Conservation (phyloP, 1,140 invertebrate species). For the Leptopilina boulardi region DNA sequence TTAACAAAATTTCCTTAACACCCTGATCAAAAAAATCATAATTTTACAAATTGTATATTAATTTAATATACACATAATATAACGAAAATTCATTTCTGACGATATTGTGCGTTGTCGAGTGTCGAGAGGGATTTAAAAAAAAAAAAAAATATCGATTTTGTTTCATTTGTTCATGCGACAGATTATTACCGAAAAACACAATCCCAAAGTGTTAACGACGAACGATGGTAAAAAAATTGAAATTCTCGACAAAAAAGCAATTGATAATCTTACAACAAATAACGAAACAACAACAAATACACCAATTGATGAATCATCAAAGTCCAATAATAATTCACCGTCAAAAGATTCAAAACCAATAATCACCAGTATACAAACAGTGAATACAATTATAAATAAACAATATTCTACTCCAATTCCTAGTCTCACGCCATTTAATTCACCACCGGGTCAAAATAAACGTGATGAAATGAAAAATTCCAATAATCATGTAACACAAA, state of each 20-base stretch:
- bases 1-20: no score
- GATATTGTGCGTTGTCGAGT: not conserved
- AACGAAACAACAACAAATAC: not conserved
- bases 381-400: not conserved
- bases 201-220: constrained; percentile 5
- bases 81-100: not conserved
- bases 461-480: no score
- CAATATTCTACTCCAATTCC: not conserved
- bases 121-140: not conserved
- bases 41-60: no score
- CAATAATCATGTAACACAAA: no score
- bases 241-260: not conserved
- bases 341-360: constrained; percentile 3
- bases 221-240: constrained; percentile 21
- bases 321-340: not conserved
- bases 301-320: not conserved
- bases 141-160: not conserved
- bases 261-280: not conserved
- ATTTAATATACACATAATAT: no score
- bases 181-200: constrained; percentile 25
- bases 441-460: not conserved
- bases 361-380: not conserved
- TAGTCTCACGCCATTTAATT: not conserved
- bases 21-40: no score
- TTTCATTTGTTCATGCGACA: constrained; percentile 12